phyloP scores from a whole-genome alignment of 2,888 invertebrate species.

The Spisula subtruncata region DNA sequence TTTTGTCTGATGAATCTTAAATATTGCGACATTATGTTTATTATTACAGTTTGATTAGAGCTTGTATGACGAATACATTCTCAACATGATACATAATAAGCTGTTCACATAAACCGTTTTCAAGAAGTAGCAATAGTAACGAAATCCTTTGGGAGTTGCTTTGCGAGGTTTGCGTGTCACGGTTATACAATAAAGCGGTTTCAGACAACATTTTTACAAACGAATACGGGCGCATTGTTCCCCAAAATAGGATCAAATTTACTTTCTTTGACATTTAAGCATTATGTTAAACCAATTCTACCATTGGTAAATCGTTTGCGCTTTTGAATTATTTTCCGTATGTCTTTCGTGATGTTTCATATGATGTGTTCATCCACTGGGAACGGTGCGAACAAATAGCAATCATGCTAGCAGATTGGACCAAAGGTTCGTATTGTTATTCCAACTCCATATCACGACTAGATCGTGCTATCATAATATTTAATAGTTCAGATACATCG shows the following conservation, averaged over 20 bases:
- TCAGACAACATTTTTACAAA: constrained; percentile 24
- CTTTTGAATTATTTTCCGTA: neutral
- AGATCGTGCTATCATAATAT: neutral
- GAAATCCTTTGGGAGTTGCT: neutral
- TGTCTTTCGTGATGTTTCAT: neutral
- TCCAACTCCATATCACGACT: neutral
- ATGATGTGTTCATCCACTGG: neutral
- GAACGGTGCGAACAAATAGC: neutral
- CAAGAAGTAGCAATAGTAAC: neutral
- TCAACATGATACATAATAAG: no score
- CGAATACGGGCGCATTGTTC: constrained; percentile 28
- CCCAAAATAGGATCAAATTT: constrained; percentile 16
- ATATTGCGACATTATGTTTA: no score
- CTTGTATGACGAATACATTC: no score
- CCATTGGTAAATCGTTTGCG: neutral
- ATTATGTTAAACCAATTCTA: neutral
- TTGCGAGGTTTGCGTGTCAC: constrained; percentile 15
- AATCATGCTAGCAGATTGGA: neutral
- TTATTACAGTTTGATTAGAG: no score
- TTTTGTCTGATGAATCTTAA: no score
- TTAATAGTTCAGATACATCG: neutral
- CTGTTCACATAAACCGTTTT: neutral
- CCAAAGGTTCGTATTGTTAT: neutral
- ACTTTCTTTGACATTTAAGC: constrained; percentile 24
- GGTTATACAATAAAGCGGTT: neutral